Evolutionary conservation across 2,113 vertebrate species (phyloP).

Genomic region (Daphoenositta chrysoptera): DNA sequence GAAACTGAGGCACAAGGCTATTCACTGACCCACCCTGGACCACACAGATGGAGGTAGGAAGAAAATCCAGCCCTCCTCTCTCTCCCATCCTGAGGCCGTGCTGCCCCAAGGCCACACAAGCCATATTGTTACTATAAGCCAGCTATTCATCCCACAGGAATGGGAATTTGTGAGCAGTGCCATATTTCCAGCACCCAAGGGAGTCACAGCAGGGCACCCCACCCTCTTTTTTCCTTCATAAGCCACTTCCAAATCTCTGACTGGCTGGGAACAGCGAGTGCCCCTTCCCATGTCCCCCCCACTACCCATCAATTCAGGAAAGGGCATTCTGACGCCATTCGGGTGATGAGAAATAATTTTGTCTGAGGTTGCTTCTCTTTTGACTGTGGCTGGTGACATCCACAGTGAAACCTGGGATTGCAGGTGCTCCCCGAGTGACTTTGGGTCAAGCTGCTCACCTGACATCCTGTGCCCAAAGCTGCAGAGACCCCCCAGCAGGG

Average conservation of each 20-base stretch:
- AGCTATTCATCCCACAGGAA: background rate
- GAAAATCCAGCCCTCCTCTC: background rate
- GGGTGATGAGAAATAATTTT: background rate
- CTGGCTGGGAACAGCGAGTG: background rate
- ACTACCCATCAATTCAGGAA: background rate
- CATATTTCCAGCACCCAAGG: background rate
- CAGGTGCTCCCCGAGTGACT: background rate
- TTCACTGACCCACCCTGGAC: background rate
- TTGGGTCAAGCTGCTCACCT: background rate
- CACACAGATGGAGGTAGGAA: constrained; percentile 18
- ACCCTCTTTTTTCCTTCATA: background rate
- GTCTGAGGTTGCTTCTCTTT: background rate
- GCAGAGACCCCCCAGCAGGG: background rate
- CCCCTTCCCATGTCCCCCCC: background rate
- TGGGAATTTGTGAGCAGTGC: background rate
- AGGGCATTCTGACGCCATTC: background rate
- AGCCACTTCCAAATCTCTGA: background rate
- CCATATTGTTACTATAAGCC: background rate
- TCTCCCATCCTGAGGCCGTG: fast-evolving
- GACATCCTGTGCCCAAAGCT: background rate
- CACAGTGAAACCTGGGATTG: background rate
- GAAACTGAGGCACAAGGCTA: constrained; percentile 41
- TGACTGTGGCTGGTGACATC: background rate
- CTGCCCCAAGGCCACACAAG: background rate
- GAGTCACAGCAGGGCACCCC: background rate